Base-by-base conservation (phyloP, 2,888 invertebrate species). In the Coremacera marginata region DNA sequence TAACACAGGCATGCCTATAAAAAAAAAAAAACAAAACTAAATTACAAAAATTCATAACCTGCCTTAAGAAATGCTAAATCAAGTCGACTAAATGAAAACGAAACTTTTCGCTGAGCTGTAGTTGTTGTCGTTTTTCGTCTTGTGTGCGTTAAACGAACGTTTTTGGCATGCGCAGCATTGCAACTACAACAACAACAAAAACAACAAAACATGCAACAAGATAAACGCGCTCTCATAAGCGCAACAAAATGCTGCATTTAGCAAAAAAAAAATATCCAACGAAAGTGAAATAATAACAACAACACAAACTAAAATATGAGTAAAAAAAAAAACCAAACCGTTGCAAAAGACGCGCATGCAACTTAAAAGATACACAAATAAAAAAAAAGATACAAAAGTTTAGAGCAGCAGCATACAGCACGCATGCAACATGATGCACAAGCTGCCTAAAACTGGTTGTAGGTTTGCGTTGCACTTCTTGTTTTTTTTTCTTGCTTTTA, bases 61-160 rank as follows among this genome's bases (percentile, higher is more conserved):
- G 57, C 57, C 57, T 60, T 60, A 60, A 60, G 27, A 44, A 44
- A 60, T 60, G 4, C 27, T 9, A 27, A 22, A 22, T 5, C 22
- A 25, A 68, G 22, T 44, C 82, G 83, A 82, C 82, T 82, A 83
- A 84, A 83, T 83, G 84, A 84, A 86, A 86, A 83, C 80, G 85
- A 86, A 86, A 83, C 83, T 82, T 79, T 44, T 44, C 14, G 44
- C 44, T 44, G 44, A 4, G 14, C 4, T 7, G 44, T 7, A 11
- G 44, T 11, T 14, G 44, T 14, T 44, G 44, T 44, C 11, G 16
- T 37, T 51, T 62, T 79, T 77, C 70, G 8, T 19, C 37, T 62
- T 62, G 51, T 73, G 67, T 76, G 76, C 76, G 78, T 80, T 75
- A 76, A 77, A 49, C 49, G 34, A 71, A 57, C 51, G 77, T 68